phyloP scores from a whole-genome alignment of 2,888 invertebrate genomes.

The Eilema sororculum region DNA sequence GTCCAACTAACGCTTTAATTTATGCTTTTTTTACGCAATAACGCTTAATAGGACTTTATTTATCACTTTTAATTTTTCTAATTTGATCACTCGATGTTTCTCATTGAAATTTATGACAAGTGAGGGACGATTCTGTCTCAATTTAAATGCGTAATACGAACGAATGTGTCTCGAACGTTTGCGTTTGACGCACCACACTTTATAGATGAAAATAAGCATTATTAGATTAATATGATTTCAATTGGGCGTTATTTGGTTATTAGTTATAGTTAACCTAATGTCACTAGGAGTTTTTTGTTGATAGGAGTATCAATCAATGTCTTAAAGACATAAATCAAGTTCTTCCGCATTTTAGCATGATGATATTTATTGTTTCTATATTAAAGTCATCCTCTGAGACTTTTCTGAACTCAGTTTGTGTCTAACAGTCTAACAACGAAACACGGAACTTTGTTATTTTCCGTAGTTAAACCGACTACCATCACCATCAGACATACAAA shows the following conservation, averaged over 20 bases:
- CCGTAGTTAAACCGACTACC: neutral
- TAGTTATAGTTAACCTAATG: conserved; percentile 32
- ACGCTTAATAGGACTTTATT: conserved; percentile 85
- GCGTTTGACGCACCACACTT: conserved; percentile 54
- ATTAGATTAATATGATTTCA: conserved; percentile 49
- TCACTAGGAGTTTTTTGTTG: neutral
- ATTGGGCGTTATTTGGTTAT: conserved; percentile 41
- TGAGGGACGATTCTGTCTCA: conserved; percentile 69
- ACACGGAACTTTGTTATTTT: neutral
- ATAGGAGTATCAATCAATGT: conserved; percentile 8
- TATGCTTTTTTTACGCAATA: conserved; percentile 87
- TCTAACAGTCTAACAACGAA: neutral
- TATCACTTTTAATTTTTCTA: conserved; percentile 87
- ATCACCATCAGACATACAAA: neutral
- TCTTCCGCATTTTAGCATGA: neutral
- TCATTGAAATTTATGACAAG: conserved; percentile 84
- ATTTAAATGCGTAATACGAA: conserved; percentile 79
- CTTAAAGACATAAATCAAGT: neutral
- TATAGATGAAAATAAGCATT: conserved; percentile 37
- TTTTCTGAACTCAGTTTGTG: too few relatives aligned
- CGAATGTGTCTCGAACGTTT: conserved; percentile 75
- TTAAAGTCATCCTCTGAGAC: neutral
- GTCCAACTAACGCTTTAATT: conserved; percentile 75
- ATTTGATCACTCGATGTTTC: conserved; percentile 79
- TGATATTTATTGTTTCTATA: neutral